Base-by-base conservation (phyloP, 1,140 invertebrate genomes). In the Cheumatopsyche charites region DNA sequence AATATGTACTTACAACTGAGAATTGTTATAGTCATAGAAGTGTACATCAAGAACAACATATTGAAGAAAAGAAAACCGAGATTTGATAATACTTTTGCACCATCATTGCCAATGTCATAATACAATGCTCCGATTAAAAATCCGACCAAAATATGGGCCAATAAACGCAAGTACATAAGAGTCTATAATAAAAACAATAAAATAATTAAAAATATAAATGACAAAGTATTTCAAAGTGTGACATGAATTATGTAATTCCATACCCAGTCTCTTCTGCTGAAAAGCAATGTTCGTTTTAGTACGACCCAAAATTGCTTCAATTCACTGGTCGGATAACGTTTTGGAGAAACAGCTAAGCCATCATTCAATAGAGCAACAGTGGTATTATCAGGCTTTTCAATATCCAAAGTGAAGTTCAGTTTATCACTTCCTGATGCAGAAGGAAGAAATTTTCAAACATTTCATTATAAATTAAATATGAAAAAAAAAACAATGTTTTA, bases 21-120 rank as follows among this genome's bases (percentile, higher is more conserved):
- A 79, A 98, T 96, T 7, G 96, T 98, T 70, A 97, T 96, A 80
- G 97, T 98, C 91, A 98, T 96, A 0, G 96, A 96, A 0, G 96
- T 97, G 84, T 98, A 98, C 94, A 98, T 98, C 49, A 98, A 89
- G 87, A 98, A 98, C 74, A 98, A 86, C 91, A 98, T 95, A 80
- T 96, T 97, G 89, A 98, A 98, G 86, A 98, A 98, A 0, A 98
- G 86, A 84, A 96, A 98, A 67, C 95, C 96, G 76, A 97, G 89
- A 82, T 99, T 99, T 80, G 95, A 97, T 58, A 97, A 89, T 23
- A 96, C 95, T 85, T 98, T 97, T 74, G 91, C 91, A 74, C 94
- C 95, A 79, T 97, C 94, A 78, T 97, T 93, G 70, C 96, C 95
- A 77, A 97, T 96, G 77, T 95, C 90, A 78, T 94, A 95, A 81